A percentile compares a stretch with the other conserved stretches of the same genome.
These are phyloP conservation scores for Dastarcus helophoroides DNA, from an alignment of 2,888 invertebrate genomes.

Conservation along the genomic window DNA sequence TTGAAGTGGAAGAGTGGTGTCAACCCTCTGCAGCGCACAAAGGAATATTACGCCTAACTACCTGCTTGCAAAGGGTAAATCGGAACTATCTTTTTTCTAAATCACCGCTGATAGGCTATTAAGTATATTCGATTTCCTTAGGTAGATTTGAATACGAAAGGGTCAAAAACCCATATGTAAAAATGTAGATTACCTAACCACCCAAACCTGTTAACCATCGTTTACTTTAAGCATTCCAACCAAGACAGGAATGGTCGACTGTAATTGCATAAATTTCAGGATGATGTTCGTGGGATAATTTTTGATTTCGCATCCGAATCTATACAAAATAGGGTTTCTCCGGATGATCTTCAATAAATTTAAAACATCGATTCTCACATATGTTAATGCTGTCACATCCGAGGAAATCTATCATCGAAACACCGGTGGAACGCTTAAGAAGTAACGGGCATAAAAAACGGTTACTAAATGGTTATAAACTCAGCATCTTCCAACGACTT, in stretches of 20 bases:
- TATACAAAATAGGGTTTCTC: constrained; percentile 26
- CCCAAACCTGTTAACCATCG: constrained; percentile 18
- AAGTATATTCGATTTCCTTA: constrained; percentile 37
- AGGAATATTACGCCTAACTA: too few relatives aligned
- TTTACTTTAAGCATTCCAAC: constrained; percentile 5
- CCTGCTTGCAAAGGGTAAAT: constrained; percentile 11
- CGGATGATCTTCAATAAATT: constrained; percentile 23
- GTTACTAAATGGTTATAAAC: too few relatives aligned
- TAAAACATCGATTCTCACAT: constrained; percentile 22
- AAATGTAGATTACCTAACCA: constrained; percentile 34
- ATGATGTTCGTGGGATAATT: constrained; percentile 36
- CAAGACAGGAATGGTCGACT: constrained; percentile 18
- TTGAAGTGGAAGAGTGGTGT: too few relatives aligned
- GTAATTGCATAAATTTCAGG: constrained; percentile 29
- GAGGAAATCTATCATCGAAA: constrained; percentile 10
- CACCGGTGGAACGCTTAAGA: neutral
- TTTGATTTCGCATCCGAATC: constrained; percentile 23
- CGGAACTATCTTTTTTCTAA: constrained; percentile 22
- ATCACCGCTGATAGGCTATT: constrained; percentile 36
- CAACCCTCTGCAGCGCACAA: too few relatives aligned
- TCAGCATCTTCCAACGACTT: too few relatives aligned
- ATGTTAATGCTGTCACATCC: constrained; percentile 10
- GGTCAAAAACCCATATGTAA: constrained; percentile 33
- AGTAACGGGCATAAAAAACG: constrained; percentile 4
- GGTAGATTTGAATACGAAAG: constrained; percentile 36